Conservation (phyloP, 2,113 vertebrate species). For the Deroptyus accipitrinus region DNA sequence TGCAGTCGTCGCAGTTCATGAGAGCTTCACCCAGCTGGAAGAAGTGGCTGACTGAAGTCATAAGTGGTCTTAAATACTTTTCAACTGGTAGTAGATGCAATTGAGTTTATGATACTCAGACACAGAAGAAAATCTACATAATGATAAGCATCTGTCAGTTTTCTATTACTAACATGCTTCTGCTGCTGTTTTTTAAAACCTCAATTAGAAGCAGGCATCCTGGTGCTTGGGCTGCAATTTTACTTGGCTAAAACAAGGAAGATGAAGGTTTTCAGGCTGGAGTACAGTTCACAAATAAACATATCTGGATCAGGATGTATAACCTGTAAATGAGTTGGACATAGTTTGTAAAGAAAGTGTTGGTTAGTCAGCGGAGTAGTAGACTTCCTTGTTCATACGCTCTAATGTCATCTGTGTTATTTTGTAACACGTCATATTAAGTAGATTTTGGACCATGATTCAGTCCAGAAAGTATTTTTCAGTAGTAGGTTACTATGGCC, state of each 20-base stretch:
- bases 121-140: background rate
- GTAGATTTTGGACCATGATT: background rate
- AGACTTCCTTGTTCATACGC: background rate
- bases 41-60: background rate
- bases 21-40: background rate
- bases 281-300: background rate
- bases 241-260: background rate
- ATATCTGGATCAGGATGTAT: background rate
- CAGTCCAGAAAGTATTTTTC: background rate
- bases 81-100: background rate
- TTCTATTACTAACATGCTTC: background rate
- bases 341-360: background rate
- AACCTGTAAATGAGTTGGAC: background rate
- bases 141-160: background rate
- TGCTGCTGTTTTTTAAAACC: background rate
- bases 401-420: background rate
- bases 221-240: background rate
- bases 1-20: background rate
- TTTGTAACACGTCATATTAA: background rate
- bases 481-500: background rate
- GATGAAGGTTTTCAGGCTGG: background rate
- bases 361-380: background rate
- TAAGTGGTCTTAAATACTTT: background rate
- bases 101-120: background rate
- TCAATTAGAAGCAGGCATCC: background rate